Percentiles rank a stretch among this genome's conserved stretches.
phyloP scores from a whole-genome alignment of 1,140 invertebrate genomes.

The Drosophila subpulchrella region DNA sequence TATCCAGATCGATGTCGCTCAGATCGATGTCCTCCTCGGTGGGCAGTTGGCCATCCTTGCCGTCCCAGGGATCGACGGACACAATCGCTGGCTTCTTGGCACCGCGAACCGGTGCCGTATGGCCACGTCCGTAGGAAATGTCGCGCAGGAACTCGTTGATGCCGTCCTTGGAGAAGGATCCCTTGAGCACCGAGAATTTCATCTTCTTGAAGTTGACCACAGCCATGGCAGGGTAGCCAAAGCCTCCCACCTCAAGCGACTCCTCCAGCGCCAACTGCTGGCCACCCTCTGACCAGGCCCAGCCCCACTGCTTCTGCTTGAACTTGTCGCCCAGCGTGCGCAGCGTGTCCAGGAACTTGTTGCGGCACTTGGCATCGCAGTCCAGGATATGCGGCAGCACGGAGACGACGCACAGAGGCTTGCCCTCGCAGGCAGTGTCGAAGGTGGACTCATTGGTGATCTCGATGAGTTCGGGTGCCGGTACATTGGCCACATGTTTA shows the following conservation, averaged over 20 bases:
- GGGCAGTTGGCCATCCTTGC: slow-evolving; percentile 96
- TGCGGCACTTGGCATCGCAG: slow-evolving; percentile 97
- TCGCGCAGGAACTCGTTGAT: slow-evolving; percentile 98
- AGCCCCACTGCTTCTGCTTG: slow-evolving; percentile 99
- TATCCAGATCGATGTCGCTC: slow-evolving; percentile 95
- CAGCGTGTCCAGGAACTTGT: slow-evolving; percentile 93
- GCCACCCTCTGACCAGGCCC: slow-evolving; percentile 97
- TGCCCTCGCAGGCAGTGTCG: slow-evolving; percentile 91
- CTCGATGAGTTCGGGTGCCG: slow-evolving; percentile 95
- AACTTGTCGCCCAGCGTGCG: slow-evolving; percentile 94
- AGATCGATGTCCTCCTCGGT: slow-evolving; percentile 97
- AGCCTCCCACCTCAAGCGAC: slow-evolving; percentile 96
- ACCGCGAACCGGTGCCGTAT: slow-evolving; percentile 95
- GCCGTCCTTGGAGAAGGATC: slow-evolving; percentile 97
- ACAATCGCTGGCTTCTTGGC: slow-evolving; percentile 92
- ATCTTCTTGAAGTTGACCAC: slow-evolving; percentile 98
- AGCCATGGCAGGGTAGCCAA: slow-evolving; percentile 97
- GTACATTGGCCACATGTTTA: slow-evolving; percentile 93
- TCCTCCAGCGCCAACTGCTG: slow-evolving; percentile 94
- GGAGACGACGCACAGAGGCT: slow-evolving; percentile 96
- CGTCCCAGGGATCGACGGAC: slow-evolving; percentile 95
- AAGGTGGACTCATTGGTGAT: slow-evolving; percentile 88
- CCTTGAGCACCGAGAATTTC: slow-evolving; percentile 97
- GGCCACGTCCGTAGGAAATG: slow-evolving; percentile 96
- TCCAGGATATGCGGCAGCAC: slow-evolving; percentile 98